These are phyloP conservation scores for Ctenosaura bakeri DNA, from an alignment of 2,797 vertebrate genomes.

Conservation along the genomic window DNA sequence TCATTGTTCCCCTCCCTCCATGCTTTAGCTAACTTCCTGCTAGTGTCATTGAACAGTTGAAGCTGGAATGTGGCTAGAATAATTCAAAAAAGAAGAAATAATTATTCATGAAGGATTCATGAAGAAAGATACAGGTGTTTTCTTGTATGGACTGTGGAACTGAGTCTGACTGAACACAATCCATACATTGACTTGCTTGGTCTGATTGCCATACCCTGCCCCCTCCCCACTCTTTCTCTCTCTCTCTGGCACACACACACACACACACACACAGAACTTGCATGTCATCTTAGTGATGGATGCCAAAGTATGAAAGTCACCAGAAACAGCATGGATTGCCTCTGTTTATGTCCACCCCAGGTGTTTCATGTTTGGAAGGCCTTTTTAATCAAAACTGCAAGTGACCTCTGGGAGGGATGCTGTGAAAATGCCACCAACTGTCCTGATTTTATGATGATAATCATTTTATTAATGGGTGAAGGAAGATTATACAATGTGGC, in stretches of 20 bases:
- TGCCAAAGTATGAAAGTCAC: not conserved
- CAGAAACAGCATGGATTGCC: not conserved
- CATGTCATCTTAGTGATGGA: not conserved
- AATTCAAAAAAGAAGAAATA: conserved; percentile 7
- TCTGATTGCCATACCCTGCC: not conserved
- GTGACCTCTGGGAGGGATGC: too few species aligned
- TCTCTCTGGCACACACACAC: not conserved
- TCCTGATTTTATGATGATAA: too few species aligned
- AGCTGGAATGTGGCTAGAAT: not conserved
- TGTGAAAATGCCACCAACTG: too few species aligned
- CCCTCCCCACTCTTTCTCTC: not conserved
- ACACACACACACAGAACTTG: not conserved
- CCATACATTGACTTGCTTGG: not conserved
- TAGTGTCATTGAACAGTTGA: not conserved
- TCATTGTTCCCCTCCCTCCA: not conserved
- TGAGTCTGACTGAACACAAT: not conserved
- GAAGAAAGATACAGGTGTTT: not conserved
- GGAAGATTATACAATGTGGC: too few species aligned
- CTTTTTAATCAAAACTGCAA: too few species aligned
- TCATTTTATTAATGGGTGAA: too few species aligned
- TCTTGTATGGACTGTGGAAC: not conserved
- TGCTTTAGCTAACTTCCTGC: not conserved
- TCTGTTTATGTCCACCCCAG: too few species aligned
- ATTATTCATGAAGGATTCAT: not conserved
- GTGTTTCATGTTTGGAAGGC: too few species aligned